Evolutionary conservation across 2,888 invertebrate genomes (phyloP), one percentile per base, ranked within the genome.

Genomic region (Schizaphis graminum): DNA sequence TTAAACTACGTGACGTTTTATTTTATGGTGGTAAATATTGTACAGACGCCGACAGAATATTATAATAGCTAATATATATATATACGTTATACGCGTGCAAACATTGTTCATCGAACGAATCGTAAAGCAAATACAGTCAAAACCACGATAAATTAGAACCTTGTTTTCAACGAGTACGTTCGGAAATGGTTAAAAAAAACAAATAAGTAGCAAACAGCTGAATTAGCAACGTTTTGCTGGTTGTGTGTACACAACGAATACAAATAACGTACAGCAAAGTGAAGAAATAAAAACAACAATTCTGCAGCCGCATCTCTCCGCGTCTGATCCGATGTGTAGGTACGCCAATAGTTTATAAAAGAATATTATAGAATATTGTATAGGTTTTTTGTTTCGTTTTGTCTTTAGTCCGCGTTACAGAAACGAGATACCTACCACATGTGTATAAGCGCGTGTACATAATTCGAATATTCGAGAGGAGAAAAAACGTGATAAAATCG

Each of bases 1-100:
- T 84, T 84, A 84, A 91, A 56, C 53, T 84, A 84, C 77, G 91
- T 91, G 91, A 91, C 49, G 67, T 49, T 91, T 77, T 91, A 67
- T 61, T 90, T 90, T 61, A 90, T n/a, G 89, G 47, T 21, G 47
- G 44, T 47, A 90, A 67, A 67, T 77, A 77, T 26, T 35, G 49
- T 91, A 10, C 53, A 53, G n/a, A 77, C 16, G 77, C 28, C 7
- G 26, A 1, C 26, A 16, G 77, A 91, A 91, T 53, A 49, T 35
- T 77, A 91, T 77, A 77, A 91, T 35, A 53, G n/a, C n/a, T 44
- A 44, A 44, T 49, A 1, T 7, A 44, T 41, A 28, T 16, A 53
- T 21, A 21, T 21, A 53, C 21, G 3, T 21, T 53, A 53, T 53
- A n/a, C 2, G 13, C 67, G 7, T 47, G 26, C 67, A 49, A 91